These are phyloP conservation scores for Gobio gobio DNA, from an alignment of 2,113 vertebrate species.

Conservation along the genomic window DNA sequence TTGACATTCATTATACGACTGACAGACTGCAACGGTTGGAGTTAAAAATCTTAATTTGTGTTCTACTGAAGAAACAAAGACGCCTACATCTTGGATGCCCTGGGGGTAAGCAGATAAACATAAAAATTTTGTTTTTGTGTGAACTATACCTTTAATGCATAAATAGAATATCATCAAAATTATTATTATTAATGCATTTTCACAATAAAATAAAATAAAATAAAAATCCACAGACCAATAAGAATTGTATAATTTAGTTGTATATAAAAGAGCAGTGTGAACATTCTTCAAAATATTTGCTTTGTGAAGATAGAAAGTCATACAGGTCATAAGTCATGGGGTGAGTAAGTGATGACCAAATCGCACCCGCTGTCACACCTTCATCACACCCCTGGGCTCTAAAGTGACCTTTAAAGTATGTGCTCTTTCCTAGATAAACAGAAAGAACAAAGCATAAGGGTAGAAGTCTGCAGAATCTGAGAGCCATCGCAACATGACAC, in stretches of 20 bases:
- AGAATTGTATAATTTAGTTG: neutral
- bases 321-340: neutral
- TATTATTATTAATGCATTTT: too few species aligned
- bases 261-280: neutral
- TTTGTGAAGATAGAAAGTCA: neutral
- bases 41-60: too few species aligned
- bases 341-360: neutral
- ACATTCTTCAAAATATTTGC: neutral
- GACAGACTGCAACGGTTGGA: too few species aligned
- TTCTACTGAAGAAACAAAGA: too few species aligned
- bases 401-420: slow-evolving; percentile 12
- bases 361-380: neutral
- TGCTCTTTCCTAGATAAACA: neutral
- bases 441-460: neutral
- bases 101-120: too few species aligned
- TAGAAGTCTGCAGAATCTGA: neutral
- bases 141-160: too few species aligned
- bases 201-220: too few species aligned
- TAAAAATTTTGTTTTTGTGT: too few species aligned
- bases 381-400: slow-evolving; percentile 8
- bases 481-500: neutral
- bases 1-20: too few species aligned
- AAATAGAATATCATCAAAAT: too few species aligned
- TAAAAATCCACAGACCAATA: too few species aligned
- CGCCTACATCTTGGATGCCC: too few species aligned